These are phyloP conservation scores for Nothoprocta perdicaria DNA, from an alignment of 2,113 vertebrate genomes.

Conservation along the genomic window DNA sequence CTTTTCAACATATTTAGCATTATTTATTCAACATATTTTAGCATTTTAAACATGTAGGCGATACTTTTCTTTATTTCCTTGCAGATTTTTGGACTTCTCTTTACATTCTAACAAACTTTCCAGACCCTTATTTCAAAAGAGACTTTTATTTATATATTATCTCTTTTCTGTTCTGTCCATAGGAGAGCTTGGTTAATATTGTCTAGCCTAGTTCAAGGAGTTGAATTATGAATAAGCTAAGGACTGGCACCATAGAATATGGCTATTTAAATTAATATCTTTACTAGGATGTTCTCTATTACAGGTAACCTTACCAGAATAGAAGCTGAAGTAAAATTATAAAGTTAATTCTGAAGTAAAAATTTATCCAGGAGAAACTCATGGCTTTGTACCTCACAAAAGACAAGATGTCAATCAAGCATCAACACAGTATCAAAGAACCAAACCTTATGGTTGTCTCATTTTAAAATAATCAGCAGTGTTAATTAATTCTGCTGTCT, in stretches of 20 bases:
- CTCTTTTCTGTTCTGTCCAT: neutral
- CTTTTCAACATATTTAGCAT: neutral
- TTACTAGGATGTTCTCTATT: neutral
- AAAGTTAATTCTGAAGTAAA: constrained; percentile 83
- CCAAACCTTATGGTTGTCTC: neutral
- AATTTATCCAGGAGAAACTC: constrained; percentile 85
- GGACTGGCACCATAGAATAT: neutral
- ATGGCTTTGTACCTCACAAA: constrained; percentile 87
- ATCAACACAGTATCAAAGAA: neutral
- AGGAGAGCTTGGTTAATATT: neutral
- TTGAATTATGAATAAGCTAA: neutral
- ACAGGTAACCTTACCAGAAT: constrained; percentile 78
- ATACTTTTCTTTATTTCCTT: neutral
- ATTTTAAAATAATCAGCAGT: neutral
- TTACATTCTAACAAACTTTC: neutral
- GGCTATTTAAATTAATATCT: neutral
- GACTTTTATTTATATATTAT: neutral
- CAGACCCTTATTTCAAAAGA: neutral
- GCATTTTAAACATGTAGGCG: neutral
- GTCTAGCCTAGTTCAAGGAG: neutral
- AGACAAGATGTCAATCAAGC: constrained; percentile 75
- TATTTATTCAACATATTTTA: neutral
- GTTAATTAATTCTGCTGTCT: neutral
- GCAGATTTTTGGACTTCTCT: neutral
- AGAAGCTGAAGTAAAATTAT: constrained; percentile 81